Conservation (phyloP, 2,113 vertebrate genomes). For the Coryphaenoides rupestris region DNA sequence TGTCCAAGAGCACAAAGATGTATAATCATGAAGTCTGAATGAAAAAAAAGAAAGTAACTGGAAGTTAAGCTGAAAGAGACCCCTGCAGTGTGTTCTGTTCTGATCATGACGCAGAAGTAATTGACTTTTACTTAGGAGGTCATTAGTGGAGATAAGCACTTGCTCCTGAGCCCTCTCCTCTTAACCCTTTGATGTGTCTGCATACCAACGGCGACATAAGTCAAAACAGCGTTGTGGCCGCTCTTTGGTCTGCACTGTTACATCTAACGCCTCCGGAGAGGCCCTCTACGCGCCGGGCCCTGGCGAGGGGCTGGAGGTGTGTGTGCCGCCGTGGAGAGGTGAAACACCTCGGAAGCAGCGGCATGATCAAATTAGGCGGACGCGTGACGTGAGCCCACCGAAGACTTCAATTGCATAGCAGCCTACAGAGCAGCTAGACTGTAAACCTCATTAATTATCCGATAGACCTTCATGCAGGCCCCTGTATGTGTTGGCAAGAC, state of each 20-base stretch:
- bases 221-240: slow-evolving; percentile 12
- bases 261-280: slow-evolving; percentile 26
- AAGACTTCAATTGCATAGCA: background rate
- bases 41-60: background rate
- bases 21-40: background rate
- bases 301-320: too few species aligned
- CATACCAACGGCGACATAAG: slow-evolving; percentile 32
- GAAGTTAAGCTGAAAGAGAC: slow-evolving; percentile 48
- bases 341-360: background rate
- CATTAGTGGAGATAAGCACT: slow-evolving; percentile 70
- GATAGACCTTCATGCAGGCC: too few species aligned
- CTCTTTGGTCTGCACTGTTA: slow-evolving; percentile 1
- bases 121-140: slow-evolving; percentile 71
- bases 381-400: background rate
- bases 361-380: slow-evolving; percentile 2
- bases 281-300: background rate
- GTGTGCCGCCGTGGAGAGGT: too few species aligned
- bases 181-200: slow-evolving; percentile 70
- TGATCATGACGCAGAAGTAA: slow-evolving; percentile 77
- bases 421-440: too few species aligned
- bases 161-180: slow-evolving; percentile 45
- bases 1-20: too few species aligned
- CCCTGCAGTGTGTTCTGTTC: slow-evolving; percentile 59
- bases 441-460: too few species aligned
- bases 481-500: too few species aligned